Percentiles rank a stretch among this genome's conserved stretches.
Evolutionary conservation across 2,113 vertebrate species (phyloP).

Genomic region (Fukomys damarensis): DNA sequence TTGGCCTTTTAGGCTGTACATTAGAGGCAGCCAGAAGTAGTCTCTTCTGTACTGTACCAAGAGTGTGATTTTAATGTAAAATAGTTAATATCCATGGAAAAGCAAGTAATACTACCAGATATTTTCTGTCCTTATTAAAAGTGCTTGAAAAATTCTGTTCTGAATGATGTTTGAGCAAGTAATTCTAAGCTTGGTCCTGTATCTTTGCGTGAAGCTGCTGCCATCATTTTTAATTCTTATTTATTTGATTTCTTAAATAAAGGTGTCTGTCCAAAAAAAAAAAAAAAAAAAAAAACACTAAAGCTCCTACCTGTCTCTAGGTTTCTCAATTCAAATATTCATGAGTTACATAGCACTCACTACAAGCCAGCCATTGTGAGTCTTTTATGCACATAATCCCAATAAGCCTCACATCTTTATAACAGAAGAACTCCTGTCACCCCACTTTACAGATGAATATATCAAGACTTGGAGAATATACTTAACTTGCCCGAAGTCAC

Average conservation of each 20-base stretch:
- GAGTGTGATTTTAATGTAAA: constrained; percentile 23
- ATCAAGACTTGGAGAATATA: neutral
- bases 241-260: no score
- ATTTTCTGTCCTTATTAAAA: neutral
- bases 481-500: constrained; percentile 7
- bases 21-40: no score
- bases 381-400: neutral
- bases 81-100: neutral
- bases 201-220: neutral
- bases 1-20: no score
- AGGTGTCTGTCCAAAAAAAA: no score
- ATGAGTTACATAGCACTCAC: neutral
- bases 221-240: no score
- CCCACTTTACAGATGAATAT: neutral
- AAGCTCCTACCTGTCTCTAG: neutral
- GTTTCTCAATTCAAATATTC: neutral
- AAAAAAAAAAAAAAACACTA: neutral
- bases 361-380: neutral
- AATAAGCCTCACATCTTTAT: neutral
- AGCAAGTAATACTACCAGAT: neutral
- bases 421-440: neutral
- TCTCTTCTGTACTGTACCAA: no score
- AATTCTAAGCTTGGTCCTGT: constrained; percentile 5
- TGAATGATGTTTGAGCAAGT: neutral
- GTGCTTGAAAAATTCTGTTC: neutral